Evolutionary conservation across 2,888 invertebrate genomes (phyloP).

Genomic region (Bugula neritina): DNA sequence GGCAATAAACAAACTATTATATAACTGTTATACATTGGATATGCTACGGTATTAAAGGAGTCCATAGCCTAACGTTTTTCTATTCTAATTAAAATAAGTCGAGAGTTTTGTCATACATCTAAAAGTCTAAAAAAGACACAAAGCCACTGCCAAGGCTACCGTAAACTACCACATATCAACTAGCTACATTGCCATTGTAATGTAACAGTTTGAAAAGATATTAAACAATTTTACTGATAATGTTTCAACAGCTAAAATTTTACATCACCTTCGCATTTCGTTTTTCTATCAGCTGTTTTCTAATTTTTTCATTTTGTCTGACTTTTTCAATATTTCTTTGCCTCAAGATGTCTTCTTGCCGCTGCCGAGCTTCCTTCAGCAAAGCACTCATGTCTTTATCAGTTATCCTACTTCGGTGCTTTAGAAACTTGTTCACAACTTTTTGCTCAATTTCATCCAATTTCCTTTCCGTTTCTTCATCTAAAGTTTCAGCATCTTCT

Average conservation of each 20-base stretch:
- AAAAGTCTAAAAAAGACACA: no score
- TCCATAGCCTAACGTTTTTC: not conserved
- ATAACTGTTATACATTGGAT: not conserved
- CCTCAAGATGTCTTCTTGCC: conserved; percentile 15
- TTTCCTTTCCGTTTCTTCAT: not conserved
- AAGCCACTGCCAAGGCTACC: no score
- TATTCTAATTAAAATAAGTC: not conserved
- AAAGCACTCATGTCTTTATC: not conserved
- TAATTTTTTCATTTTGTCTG: conserved; percentile 24
- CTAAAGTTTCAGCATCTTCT: not conserved
- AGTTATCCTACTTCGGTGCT: not conserved
- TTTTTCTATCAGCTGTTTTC: conserved; percentile 19
- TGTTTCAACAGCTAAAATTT: no score
- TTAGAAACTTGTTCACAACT: not conserved
- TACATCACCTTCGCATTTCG: conserved; percentile 12
- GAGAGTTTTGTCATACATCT: not conserved
- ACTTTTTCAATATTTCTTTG: conserved; percentile 25
- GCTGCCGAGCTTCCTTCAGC: conserved; percentile 21
- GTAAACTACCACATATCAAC: no score
- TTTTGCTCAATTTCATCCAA: conserved; percentile 20
- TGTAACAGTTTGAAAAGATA: no score
- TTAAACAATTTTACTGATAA: no score
- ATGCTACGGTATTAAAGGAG: not conserved
- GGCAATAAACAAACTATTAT: not conserved
- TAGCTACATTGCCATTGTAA: no score